These are phyloP conservation scores for Mesocentrotus franciscanus DNA, from an alignment of 53 echinoderm and acorn worm genomes.

Conservation along the genomic window DNA sequence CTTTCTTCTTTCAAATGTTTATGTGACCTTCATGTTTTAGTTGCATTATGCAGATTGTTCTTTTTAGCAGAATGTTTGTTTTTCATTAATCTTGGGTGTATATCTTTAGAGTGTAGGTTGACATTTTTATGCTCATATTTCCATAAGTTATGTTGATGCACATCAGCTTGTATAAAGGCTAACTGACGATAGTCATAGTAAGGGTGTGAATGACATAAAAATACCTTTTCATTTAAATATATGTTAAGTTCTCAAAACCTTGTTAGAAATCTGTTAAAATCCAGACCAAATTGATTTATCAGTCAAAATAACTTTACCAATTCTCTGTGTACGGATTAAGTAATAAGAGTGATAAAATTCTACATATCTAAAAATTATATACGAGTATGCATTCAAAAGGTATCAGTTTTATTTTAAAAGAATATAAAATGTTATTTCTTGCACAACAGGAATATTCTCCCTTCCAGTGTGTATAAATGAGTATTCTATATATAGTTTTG, in stretches of 20 bases:
- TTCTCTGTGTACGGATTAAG: too few species aligned
- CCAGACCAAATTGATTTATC: too few species aligned
- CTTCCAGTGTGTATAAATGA: background rate
- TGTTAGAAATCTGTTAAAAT: too few species aligned
- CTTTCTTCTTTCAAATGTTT: background rate
- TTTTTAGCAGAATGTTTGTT: background rate
- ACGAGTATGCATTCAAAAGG: background rate
- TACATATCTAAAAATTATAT: background rate
- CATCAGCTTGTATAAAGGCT: too few species aligned
- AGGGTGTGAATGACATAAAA: too few species aligned
- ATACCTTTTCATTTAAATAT: too few species aligned
- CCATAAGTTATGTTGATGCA: too few species aligned
- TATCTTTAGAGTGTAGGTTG: background rate
- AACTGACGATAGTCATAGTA: too few species aligned
- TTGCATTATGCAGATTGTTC: background rate
- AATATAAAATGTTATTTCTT: background rate
- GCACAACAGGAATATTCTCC: background rate
- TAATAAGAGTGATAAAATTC: background rate
- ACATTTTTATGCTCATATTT: background rate
- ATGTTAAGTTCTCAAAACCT: too few species aligned
- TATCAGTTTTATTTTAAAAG: background rate
- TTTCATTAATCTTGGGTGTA: background rate
- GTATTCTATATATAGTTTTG: constrained; percentile 12
- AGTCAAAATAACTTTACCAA: too few species aligned
- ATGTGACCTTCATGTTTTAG: background rate